Conservation (phyloP, 2,797 vertebrate species). For the Aselliscus stoliczkanus region DNA sequence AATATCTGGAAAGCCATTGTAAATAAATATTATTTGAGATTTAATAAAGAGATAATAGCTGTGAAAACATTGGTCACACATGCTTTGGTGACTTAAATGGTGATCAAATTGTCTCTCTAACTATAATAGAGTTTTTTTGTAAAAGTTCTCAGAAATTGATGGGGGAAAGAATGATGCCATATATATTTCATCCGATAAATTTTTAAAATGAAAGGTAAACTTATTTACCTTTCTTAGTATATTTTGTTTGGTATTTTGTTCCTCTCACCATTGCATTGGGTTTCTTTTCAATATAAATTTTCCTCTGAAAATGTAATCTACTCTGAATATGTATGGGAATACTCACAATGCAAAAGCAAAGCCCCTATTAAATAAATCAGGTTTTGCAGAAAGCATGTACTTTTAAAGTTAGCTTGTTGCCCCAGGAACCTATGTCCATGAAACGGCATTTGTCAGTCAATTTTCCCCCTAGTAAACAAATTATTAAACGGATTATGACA, state of each 20-base stretch:
- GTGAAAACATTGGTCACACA: neutral
- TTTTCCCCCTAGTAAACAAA: conserved; percentile 26
- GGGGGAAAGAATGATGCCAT: neutral
- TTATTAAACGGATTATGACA: conserved; percentile 59
- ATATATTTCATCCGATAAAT: neutral
- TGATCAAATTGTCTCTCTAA: neutral
- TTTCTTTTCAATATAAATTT: neutral
- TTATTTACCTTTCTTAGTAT: neutral
- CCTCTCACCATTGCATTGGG: neutral
- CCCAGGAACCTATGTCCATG: conserved; percentile 32
- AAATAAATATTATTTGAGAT: conserved; percentile 32
- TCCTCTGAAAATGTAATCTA: neutral
- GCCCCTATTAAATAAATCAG: neutral
- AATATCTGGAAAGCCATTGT: neutral
- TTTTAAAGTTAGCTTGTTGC: conserved; percentile 15
- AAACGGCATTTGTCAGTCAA: conserved; percentile 55
- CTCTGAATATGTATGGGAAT: neutral
- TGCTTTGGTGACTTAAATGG: neutral
- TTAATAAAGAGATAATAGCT: neutral
- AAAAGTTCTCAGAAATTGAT: neutral
- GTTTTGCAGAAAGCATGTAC: conserved; percentile 40
- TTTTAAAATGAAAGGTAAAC: neutral
- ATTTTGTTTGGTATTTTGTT: neutral
- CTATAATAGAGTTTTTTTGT: neutral
- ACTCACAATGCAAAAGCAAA: neutral